Evolutionary conservation across 2,888 invertebrate species (phyloP), one percentile per base, ranked within the genome.

Genomic region (Gymnoscelis rufifasciata): DNA sequence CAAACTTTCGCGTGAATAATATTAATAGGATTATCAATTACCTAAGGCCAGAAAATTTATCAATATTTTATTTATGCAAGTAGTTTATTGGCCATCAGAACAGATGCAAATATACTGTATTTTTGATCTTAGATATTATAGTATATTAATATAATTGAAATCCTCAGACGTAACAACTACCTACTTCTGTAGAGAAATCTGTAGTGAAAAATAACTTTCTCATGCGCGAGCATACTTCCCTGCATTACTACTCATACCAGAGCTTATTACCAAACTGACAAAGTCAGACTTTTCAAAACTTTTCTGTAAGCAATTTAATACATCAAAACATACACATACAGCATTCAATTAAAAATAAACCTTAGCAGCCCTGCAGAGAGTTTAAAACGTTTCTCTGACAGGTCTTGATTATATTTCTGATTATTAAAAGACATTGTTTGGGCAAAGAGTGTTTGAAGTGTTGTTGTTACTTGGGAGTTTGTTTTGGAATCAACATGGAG

Each of bases 351-450:
- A 33, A 33, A 33, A 33, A 14, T 33, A 33, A 33, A 33, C 31
- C 31, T 14, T 31, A 19, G 15, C 15, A 33, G 10, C 33, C 19
- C 10, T 19, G 6, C 2, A 7, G 10, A 35, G 7, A 35, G 35
- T 23, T 19, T 11, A 35, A 35, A 14, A 19, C 15, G 19, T 7
- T 7, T 1, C 15, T 35, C 15, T 35, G 35, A 35, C 35, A 23
- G 46, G 41, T 41, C 23, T 6, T 41, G 15, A 26, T 31, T 37
- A 41, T 19, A 27, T 31, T 37, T 31, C 24, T 44, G 13, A 19
- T 23, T 39, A 43, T 15, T 43, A 37, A 30, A 33, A 40, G 24
- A 41, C 36, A 41, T 46, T 46, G 40, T 46, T 41, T 23, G 28
- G 38, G 38, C 39, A 40, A 40, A 15, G 40, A 30, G 40, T 41